Evolutionary conservation across 2,797 vertebrate genomes (phyloP), one percentile per base, ranked within the genome.

Genomic region (Takifugu rubripes): DNA sequence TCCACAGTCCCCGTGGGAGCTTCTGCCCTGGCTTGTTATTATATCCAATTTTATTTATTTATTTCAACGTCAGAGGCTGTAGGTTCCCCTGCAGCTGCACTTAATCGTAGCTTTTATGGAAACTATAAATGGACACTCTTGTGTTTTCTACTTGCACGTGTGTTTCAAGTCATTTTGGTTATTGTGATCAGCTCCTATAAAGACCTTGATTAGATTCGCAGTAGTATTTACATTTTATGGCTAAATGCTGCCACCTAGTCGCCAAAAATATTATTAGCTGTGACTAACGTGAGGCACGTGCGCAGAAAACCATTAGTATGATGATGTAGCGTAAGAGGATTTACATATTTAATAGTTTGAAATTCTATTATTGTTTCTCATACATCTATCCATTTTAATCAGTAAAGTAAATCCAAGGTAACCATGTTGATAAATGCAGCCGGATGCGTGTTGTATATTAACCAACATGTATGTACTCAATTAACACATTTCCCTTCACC

Each of bases 211-310:
- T 4, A 43, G 8, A 12, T 17, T 0, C 31, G 15, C 11, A 26
- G n/a, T n/a, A 46, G 17, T 9, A 46, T 8, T 21, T 5, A 51
- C 2, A 2, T 52, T 70, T 58, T 46, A 2, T 52, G 21, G 50
- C 7, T 16, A 52, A 77, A 66, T 27, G 53, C 54, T 64, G 74
- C 57, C 78, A 85, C 61, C 84, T 61, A 84, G 78, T 3, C 83
- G 70, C 8, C 31, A 48, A 1, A 1, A 14, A 25, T 0, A 12
- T n/a, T 24, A 17, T n/a, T 1, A 46, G 21, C 16, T 16, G 27
- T 29, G 27, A 29, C 16, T 45, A n/a, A 45, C 43, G n/a, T n/a
- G 9, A 45, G n/a, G 6, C 8, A 43, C 6, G 43, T 17, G 10
- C 3, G 33, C 8, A 7, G 33, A 33, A 33, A 33, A 33, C 31